phyloP scores from a whole-genome alignment of 2,113 vertebrate species.

The Lycocorax pyrrhopterus region DNA sequence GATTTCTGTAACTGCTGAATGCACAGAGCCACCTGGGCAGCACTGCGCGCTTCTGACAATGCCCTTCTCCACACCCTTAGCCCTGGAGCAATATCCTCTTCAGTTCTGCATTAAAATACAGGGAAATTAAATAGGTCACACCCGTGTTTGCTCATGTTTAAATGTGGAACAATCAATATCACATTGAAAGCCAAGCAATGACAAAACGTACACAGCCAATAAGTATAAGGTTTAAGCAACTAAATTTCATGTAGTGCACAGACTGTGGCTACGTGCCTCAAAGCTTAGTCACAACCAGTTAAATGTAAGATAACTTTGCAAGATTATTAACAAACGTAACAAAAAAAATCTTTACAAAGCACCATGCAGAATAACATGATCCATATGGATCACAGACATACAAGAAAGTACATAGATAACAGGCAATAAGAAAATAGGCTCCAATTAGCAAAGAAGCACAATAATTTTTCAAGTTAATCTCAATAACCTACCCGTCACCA shows the following conservation, averaged over 20 bases:
- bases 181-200: conserved; percentile 84
- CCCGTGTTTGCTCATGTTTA: conserved; percentile 40
- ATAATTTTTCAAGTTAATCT: conserved; percentile 89
- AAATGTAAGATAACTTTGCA: conserved; percentile 78
- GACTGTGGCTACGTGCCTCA: conserved; percentile 82
- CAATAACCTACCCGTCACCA: conserved; percentile 99
- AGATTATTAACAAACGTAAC: conserved; percentile 78
- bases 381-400: conserved; percentile 80
- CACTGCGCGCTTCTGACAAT: conserved; percentile 89
- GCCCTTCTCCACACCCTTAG: conserved; percentile 97
- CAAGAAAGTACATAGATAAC: conserved; percentile 83
- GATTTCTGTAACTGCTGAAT: conserved; percentile 99
- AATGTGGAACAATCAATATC: conserved; percentile 75
- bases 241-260: conserved; percentile 83
- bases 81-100: conserved; percentile 97
- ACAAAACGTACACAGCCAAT: conserved; percentile 84
- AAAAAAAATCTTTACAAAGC: conserved; percentile 79
- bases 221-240: conserved; percentile 83
- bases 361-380: conserved; percentile 84
- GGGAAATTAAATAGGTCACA: conserved; percentile 70
- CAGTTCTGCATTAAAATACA: conserved; percentile 79
- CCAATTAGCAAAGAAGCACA: conserved; percentile 91
- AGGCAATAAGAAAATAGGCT: conserved; percentile 87
- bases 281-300: conserved; percentile 81
- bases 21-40: conserved; percentile 96